phyloP scores from a whole-genome alignment of 2,113 vertebrate species.

The Hippocampus abdominalis region DNA sequence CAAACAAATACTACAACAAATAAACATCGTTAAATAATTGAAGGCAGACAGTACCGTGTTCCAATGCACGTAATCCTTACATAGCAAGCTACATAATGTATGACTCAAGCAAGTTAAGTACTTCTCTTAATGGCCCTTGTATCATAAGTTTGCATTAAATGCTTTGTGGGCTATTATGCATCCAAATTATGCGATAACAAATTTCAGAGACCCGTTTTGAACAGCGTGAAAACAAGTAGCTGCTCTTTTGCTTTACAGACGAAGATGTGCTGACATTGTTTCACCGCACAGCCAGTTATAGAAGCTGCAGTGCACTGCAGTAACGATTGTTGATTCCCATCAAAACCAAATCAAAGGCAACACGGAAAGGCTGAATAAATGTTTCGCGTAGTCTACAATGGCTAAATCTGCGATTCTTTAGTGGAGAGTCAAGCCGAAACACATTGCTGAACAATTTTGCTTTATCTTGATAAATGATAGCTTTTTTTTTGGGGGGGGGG shows the following conservation, averaged over 20 bases:
- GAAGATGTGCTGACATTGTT: slow-evolving; percentile 37
- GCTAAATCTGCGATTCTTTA: background rate
- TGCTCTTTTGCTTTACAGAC: slow-evolving; percentile 21
- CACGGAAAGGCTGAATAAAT: background rate
- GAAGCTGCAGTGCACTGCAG: slow-evolving; percentile 36
- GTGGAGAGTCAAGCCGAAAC: background rate
- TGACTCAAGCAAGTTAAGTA: too few relatives aligned
- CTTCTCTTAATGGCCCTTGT: too few relatives aligned
- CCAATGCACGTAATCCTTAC: too few relatives aligned
- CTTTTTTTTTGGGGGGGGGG: background rate
- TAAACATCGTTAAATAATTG: too few relatives aligned
- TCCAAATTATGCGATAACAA: background rate
- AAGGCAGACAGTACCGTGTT: too few relatives aligned
- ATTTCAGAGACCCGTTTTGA: slow-evolving; percentile 5
- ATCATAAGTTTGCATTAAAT: background rate
- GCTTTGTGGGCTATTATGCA: background rate
- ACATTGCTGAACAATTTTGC: background rate
- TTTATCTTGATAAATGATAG: background rate
- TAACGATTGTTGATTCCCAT: slow-evolving; percentile 30
- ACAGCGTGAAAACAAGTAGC: slow-evolving; percentile 3
- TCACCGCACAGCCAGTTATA: slow-evolving; percentile 25
- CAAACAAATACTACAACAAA: too few relatives aligned
- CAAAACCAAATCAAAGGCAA: slow-evolving; percentile 33
- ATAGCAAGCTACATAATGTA: too few relatives aligned
- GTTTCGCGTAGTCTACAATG: background rate